Evolutionary conservation across 2,113 vertebrate genomes (phyloP).

Genomic region (Otocyon megalotis): DNA sequence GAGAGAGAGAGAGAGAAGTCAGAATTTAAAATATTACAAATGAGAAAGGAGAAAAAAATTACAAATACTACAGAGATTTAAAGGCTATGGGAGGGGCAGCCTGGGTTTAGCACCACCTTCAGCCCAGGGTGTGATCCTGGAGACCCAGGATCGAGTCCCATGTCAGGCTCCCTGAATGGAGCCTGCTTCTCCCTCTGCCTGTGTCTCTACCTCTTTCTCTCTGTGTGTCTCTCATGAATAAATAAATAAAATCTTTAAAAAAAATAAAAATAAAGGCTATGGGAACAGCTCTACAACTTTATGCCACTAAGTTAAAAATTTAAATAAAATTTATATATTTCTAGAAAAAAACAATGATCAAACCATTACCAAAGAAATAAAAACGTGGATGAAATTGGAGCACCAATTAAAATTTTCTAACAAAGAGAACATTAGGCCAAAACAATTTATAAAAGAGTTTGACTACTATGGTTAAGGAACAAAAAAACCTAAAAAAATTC

Average conservation of each 20-base stretch:
- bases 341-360: not conserved
- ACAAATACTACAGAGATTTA: not conserved
- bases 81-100: not conserved
- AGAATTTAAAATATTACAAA: not conserved
- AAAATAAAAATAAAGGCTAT: not conserved
- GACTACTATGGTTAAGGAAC: not conserved
- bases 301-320: not conserved
- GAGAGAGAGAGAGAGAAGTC: not conserved
- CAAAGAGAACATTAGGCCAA: not conserved
- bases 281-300: too few relatives aligned
- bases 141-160: too few relatives aligned
- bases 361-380: not conserved
- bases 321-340: not conserved
- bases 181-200: too few relatives aligned
- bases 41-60: not conserved
- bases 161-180: too few relatives aligned
- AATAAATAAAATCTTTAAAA: too few relatives aligned
- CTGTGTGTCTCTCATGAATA: too few relatives aligned
- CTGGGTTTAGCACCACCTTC: too few relatives aligned
- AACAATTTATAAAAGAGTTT: not conserved
- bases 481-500: not conserved
- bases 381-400: not conserved
- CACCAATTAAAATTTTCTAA: not conserved
- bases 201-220: too few relatives aligned
- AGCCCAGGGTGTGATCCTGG: too few relatives aligned